Evolutionary conservation across 2,113 vertebrate genomes (phyloP).

Genomic region (Phyllostomus discolor): DNA sequence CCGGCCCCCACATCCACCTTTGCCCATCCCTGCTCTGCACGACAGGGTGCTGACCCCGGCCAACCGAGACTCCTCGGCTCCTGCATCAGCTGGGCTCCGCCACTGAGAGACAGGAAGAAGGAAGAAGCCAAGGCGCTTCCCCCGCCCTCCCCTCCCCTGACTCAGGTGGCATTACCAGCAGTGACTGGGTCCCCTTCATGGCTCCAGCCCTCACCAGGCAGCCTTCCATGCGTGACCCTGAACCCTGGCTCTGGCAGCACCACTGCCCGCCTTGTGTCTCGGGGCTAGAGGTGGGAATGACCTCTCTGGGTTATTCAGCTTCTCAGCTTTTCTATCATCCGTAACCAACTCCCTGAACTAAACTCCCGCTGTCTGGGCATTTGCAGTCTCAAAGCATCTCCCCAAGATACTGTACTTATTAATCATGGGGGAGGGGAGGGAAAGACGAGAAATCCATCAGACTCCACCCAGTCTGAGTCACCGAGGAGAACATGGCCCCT

Average conservation of each 20-base stretch:
- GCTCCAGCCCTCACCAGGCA: background rate
- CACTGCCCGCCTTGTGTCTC: background rate
- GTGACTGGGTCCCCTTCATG: background rate
- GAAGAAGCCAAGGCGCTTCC: background rate
- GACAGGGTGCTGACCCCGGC: background rate
- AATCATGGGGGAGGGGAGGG: background rate
- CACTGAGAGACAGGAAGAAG: background rate
- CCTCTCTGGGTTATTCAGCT: background rate
- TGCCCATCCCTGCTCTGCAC: background rate
- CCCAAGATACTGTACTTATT: background rate
- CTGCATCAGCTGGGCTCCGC: accelerated
- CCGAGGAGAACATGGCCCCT: background rate
- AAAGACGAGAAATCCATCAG: background rate
- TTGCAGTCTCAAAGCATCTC: background rate
- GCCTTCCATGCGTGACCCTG: background rate
- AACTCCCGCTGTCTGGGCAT: background rate
- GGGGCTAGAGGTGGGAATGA: background rate
- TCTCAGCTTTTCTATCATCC: background rate
- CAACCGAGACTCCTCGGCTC: background rate
- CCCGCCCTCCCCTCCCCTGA: too few species aligned
- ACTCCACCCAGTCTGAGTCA: background rate
- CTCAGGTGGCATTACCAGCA: background rate
- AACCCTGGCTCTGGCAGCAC: background rate
- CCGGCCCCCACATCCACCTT: background rate
- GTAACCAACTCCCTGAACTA: background rate